Evolutionary conservation across 2,888 invertebrate genomes (phyloP).

Genomic region (Platynereis dumerilii): DNA sequence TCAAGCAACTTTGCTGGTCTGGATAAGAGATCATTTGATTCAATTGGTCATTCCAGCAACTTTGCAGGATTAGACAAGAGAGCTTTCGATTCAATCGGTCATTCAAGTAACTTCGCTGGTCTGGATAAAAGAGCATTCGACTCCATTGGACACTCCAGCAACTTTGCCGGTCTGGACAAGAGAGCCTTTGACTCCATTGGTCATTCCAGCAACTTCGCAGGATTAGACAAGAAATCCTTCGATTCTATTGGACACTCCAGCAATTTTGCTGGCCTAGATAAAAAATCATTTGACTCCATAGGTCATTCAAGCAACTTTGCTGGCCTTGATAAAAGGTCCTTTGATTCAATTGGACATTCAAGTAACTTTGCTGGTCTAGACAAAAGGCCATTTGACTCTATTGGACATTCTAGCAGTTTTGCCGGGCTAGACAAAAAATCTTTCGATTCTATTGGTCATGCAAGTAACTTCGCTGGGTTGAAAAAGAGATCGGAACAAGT

Average conservation of each 20-base stretch:
- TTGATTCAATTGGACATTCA: conserved; percentile 20
- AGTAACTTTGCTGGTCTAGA: conserved; percentile 24
- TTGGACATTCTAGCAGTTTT: conserved; percentile 20
- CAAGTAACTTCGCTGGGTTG: conserved; percentile 21
- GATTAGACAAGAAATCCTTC: conserved; percentile 21
- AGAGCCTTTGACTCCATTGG: conserved; percentile 25
- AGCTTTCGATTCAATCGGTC: conserved; percentile 26
- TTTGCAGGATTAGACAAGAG: conserved; percentile 27
- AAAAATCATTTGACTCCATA: conserved; percentile 27
- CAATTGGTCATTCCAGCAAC: conserved; percentile 21
- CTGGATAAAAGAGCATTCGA: conserved; percentile 29
- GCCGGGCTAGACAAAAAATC: conserved; percentile 22
- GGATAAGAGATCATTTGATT: conserved; percentile 23
- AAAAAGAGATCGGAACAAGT: conserved; percentile 16
- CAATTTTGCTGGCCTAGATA: conserved; percentile 24
- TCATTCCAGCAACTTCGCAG: conserved; percentile 13
- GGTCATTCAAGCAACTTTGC: conserved; percentile 14
- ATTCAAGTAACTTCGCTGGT: conserved; percentile 20
- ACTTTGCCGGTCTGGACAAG: conserved; percentile 11
- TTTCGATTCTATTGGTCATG: conserved; percentile 24
- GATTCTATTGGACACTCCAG: conserved; percentile 20
- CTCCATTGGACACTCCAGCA: conserved; percentile 18
- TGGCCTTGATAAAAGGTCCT: conserved; percentile 16
- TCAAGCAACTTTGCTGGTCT: conserved; percentile 21
- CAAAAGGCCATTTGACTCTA: conserved; percentile 27